Base-by-base conservation (phyloP, 1,140 invertebrate genomes). In the Triops cancriformis region DNA sequence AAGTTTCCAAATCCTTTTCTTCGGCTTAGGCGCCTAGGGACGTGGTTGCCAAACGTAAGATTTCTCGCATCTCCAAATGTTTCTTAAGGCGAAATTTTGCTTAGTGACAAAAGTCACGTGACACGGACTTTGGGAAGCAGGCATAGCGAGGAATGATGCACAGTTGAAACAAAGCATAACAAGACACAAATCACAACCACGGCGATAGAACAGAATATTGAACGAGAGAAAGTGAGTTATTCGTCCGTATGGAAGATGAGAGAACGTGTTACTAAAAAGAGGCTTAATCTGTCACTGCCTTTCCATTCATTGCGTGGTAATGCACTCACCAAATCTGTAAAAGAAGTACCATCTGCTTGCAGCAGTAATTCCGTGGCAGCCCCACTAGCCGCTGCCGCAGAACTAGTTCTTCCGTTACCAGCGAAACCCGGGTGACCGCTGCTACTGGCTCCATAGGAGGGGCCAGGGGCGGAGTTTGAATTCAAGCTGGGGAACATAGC, bases 271-370 rank as follows among this genome's bases (percentile, higher is more conserved):
- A 4, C 7, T 7, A 37, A 37, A 37, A 37, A 37, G 7, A 7
- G 31, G 2, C 31, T 2, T 37, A 37, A 37, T 37, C 31, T 37
- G 31, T 37, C 31, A 2, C 31, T 37, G 2, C 31, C 31, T 37
- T 4, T 37, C 31, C 31, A 37, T 37, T 37, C 31, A 7, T 37
- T 37, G 31, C 31, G 31, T 37, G 2, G 7, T 7, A 64, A 64
- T 64, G 14, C 51, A 64, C 51, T 64, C 51, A 64, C 51, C 51
- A 64, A 64, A 64, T 64, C 51, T 64, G 51, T 64, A 64, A n/a
- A 64, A 64, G 51, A 64, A 64, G n/a, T 64, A 23, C 51, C 51
- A 64, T 64, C 51, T 64, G 51, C 51, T 64, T 64, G 51, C 51
- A 64, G 51, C 51, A 23, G 23, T 64, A 64, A 64, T 64, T 64